Evolutionary conservation across 1,140 invertebrate genomes (phyloP), one percentile per base, ranked within the genome.

Genomic region (Stenopsyche tienmushanensis): DNA sequence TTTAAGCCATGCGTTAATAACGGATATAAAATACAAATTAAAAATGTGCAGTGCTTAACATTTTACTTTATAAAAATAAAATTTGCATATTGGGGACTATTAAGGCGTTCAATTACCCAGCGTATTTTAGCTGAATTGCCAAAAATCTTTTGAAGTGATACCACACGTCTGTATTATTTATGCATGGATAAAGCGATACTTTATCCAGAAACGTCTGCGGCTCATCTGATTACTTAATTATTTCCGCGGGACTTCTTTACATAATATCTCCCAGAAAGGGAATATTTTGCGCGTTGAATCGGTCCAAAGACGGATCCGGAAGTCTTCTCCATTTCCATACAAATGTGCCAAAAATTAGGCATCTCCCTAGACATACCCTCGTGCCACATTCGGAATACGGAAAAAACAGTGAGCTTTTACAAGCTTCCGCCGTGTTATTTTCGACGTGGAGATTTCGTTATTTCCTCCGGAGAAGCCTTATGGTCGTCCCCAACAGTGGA

Each of bases 261-360:
- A 34, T 34, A 34, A 34, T 7, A 34, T 34, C 29, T 34, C 5
- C 13, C 5, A 34, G 5, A 13, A 34, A 7, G 29, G 13, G 29
- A 13, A 5, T 7, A 13, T 34, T 34, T 34, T 13, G 29, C 29
- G 13, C 29, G 13, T 34, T 13, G 5, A 13, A 34, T 34, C 29
- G 5, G 29, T 5, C 29, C n/a, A 13, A 7, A 34, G 5, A 5
- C 29, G 29, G 29, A 7, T 5, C 29, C 29, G 29, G 29, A 34
- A 34, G 29, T 34, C 29, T 5, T 34, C 54, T 24, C 50, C 39
- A 57, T 57, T 57, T 57, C 54, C 54, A 57, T 57, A 29, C 34
- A 42, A 57, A 57, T 57, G 54, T 39, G 54, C 20, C 34, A 34
- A 42, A 41, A 41, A 57, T 57, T 57, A 57, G 54, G 17, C 54